Base-by-base conservation (phyloP, 2,888 invertebrate species). In the Pecten maximus region DNA sequence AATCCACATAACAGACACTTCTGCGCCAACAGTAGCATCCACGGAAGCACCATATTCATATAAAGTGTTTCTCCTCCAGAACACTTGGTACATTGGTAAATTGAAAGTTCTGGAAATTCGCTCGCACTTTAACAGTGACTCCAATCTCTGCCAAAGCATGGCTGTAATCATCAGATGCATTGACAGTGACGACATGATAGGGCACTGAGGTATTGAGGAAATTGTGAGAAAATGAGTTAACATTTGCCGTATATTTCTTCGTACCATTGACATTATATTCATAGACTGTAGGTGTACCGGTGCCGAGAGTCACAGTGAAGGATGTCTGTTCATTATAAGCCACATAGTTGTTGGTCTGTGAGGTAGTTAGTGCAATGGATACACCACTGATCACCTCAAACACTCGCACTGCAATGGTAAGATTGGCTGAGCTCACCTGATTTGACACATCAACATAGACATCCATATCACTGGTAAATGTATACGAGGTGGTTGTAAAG, bases 1-100 rank as follows among this genome's bases (percentile, higher is more conserved):
- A n/a, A 88, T 88, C 91, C 92, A 93, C 23, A 60, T 39, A n/a
- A 90, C 50, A 19, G 40, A 90, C 2, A 93, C 93, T 35, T 93
- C 92, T 10, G 93, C 90, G 23, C 89, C 89, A 0, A 48, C 12
- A 35, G 39, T 86, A 1, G 90, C 89, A 23, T 91, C 89, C 89
- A 92, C 92, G 39, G 91, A 87, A 35, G 74, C 74, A 74, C 10
- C 28, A 28, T 74, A 74, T 28, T 74, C 74, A 28, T 88, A 87
- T 16, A 40, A 28, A 8, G 40, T 40, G 40, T 54, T n/a, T 89
- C 0, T 88, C 88, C 12, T 87, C 86, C 23, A 90, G 35, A n/a
- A 87, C 50, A 48, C 87, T 60, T 60, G 90, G 74, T 6, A 89
- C 50, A 40, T 44, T 40, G 19, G 39, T 54, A 50, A 92, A 88